Evolutionary conservation across 2,797 vertebrate species (phyloP).

Genomic region (Mallotus villosus): DNA sequence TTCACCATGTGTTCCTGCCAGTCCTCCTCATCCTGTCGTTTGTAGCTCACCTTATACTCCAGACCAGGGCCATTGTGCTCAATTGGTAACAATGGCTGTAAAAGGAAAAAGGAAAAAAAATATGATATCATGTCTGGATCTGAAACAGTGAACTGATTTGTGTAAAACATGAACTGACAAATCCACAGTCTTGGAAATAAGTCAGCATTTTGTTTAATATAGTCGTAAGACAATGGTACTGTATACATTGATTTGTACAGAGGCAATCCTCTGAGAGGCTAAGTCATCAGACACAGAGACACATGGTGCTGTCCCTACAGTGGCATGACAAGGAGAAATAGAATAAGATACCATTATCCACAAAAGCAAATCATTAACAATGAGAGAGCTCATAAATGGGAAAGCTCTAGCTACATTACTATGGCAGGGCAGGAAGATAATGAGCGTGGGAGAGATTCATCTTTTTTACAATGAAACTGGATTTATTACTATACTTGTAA

Average conservation of each 20-base stretch:
- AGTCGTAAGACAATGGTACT: slow-evolving; percentile 56
- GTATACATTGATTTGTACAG: slow-evolving; percentile 40
- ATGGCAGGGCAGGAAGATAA: slow-evolving; percentile 53
- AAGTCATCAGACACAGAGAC: slow-evolving; percentile 52
- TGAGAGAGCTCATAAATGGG: slow-evolving; percentile 58
- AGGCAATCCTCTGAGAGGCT: slow-evolving; percentile 51
- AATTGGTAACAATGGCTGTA: slow-evolving; percentile 82
- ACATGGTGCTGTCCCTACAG: slow-evolving; percentile 44
- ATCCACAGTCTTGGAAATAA: not conserved
- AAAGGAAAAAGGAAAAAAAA: slow-evolving; percentile 6
- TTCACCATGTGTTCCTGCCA: slow-evolving; percentile 87
- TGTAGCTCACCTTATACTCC: slow-evolving; percentile 92
- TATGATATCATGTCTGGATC: slow-evolving; percentile 31
- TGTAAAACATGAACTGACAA: not conserved
- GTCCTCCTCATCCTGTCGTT: slow-evolving; percentile 76
- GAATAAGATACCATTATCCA: slow-evolving; percentile 62
- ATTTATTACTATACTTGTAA: slow-evolving; percentile 55
- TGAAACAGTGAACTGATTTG: slow-evolving; percentile 6
- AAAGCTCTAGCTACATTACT: slow-evolving; percentile 37
- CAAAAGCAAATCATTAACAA: slow-evolving; percentile 71
- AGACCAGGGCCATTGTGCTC: slow-evolving; percentile 91
- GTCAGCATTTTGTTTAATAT: slow-evolving; percentile 44
- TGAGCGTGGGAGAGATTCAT: slow-evolving; percentile 61
- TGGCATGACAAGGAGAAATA: slow-evolving; percentile 48
- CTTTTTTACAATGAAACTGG: slow-evolving; percentile 61